Conservation (phyloP, 2,797 vertebrate species). For the Decapterus maruadsi region DNA sequence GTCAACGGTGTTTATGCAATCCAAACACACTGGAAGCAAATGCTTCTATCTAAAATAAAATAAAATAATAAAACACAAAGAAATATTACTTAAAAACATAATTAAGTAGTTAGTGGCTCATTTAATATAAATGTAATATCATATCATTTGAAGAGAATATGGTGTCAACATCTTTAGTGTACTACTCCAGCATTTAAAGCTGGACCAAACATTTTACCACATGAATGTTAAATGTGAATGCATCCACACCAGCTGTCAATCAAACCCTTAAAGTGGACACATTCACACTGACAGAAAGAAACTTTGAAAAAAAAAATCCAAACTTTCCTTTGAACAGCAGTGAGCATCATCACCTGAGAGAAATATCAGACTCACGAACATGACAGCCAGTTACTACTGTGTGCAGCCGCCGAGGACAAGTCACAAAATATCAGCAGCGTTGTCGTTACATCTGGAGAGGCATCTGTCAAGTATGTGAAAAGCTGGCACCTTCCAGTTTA, state of each 20-base stretch:
- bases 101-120: background rate
- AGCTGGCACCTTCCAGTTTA: slow-evolving; percentile 30
- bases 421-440: background rate
- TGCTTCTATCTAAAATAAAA: too few species aligned
- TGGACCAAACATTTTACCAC: background rate
- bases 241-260: background rate
- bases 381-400: background rate
- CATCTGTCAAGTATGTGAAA: slow-evolving; percentile 38
- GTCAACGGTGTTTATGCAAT: background rate
- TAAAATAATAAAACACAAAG: background rate
- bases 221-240: background rate
- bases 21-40: background rate
- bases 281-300: slow-evolving; percentile 27
- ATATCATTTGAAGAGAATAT: background rate
- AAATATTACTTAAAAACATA: background rate
- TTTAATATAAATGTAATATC: background rate
- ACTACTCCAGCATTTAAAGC: background rate
- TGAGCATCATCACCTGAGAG: background rate
- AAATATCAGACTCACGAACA: background rate
- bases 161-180: background rate
- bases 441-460: background rate
- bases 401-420: background rate
- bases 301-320: slow-evolving; percentile 29
- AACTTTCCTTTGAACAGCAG: slow-evolving; percentile 20
- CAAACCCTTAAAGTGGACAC: slow-evolving; percentile 20